phyloP scores from a whole-genome alignment of 2,888 invertebrate species.

The Phrixothrix hirtus region DNA sequence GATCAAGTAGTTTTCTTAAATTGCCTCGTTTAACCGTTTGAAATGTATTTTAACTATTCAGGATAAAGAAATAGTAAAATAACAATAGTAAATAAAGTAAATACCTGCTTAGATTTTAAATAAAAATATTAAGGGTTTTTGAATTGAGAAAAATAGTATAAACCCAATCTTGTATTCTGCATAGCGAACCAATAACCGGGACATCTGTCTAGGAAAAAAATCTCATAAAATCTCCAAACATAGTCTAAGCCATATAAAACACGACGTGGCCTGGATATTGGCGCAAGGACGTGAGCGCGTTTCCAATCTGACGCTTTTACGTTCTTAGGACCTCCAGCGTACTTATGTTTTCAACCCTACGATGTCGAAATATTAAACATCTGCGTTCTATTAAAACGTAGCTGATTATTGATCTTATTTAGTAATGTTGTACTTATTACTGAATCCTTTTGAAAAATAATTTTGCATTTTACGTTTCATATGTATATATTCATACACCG shows the following conservation, averaged over 20 bases:
- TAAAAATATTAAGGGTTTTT: conserved; percentile 3
- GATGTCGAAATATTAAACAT: conserved; percentile 53
- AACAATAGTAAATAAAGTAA: too few species aligned
- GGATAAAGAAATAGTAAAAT: too few species aligned
- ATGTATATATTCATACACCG: too few species aligned
- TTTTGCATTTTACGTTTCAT: too few species aligned
- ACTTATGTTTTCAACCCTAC: conserved; percentile 54
- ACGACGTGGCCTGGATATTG: conserved; percentile 46
- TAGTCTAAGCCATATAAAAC: conserved; percentile 48
- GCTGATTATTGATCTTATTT: conserved; percentile 1
- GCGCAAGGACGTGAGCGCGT: conserved; percentile 51
- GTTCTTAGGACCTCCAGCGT: conserved; percentile 29
- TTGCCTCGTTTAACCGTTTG: too few species aligned
- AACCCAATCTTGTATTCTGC: conserved; percentile 48
- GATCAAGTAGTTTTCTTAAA: too few species aligned
- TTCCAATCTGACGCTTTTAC: conserved; percentile 51
- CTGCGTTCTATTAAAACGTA: conserved; percentile 20
- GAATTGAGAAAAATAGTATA: conserved; percentile 30
- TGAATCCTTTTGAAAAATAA: too few species aligned
- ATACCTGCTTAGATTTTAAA: neutral
- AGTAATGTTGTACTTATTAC: neutral
- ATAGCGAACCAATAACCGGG: conserved; percentile 50
- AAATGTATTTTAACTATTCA: too few species aligned
- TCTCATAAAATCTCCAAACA: conserved; percentile 50
- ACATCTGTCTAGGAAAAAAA: conserved; percentile 50